Evolutionary conservation across 2,113 vertebrate genomes (phyloP).

Genomic region (Gambusia affinis): DNA sequence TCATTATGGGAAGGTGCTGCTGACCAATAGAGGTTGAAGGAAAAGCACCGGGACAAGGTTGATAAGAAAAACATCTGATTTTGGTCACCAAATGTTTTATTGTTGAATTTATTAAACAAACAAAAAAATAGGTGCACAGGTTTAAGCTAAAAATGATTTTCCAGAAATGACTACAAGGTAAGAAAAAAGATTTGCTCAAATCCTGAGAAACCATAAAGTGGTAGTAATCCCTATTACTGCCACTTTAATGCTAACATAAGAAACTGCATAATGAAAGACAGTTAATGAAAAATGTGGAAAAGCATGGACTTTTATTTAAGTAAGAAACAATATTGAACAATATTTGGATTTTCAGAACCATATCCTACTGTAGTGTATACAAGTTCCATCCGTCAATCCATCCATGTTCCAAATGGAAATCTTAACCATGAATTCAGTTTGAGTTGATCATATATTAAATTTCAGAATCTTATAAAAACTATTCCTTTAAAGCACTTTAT

Average conservation of each 20-base stretch:
- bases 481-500: too few relatives aligned
- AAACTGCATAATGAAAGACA: neutral
- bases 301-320: too few relatives aligned
- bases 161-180: neutral
- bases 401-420: neutral
- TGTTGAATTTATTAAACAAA: neutral
- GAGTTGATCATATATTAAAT: too few relatives aligned
- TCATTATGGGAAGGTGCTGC: neutral
- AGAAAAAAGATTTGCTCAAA: neutral
- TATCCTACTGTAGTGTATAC: neutral
- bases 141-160: neutral
- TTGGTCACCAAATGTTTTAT: neutral
- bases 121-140: too few relatives aligned
- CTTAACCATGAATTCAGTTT: too few relatives aligned
- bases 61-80: neutral
- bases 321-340: neutral
- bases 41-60: neutral
- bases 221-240: too few relatives aligned
- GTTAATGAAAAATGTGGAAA: neutral
- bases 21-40: neutral
- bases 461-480: too few relatives aligned
- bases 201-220: too few relatives aligned
- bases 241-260: neutral
- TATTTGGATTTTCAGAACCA: neutral
- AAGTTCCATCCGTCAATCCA: neutral